Conservation (phyloP, 1,140 invertebrate species). For the Fopius arisanus region DNA sequence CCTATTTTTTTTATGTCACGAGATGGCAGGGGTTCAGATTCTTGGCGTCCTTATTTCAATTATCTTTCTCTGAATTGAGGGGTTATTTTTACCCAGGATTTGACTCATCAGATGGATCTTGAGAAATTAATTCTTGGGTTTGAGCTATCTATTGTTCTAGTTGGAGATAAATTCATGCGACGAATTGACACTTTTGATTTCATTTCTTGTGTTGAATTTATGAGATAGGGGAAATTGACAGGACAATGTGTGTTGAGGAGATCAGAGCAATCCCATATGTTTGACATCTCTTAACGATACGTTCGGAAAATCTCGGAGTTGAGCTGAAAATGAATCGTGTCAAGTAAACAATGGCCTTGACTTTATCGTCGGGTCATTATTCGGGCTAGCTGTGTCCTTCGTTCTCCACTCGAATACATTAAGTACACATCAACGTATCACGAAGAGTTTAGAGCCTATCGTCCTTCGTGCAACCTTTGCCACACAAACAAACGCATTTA, state of each 20-base stretch:
- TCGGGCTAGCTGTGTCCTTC: slow-evolving; percentile 24
- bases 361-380: slow-evolving; percentile 28
- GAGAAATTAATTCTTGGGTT: background rate
- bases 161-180: background rate
- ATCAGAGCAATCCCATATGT: too few species aligned
- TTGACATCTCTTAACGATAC: too few species aligned
- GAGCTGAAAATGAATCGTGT: background rate
- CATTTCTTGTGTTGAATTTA: too few species aligned
- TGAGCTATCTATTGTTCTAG: background rate
- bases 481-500: slow-evolving; percentile 20
- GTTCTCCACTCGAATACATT: background rate
- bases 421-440: background rate
- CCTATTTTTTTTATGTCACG: background rate
- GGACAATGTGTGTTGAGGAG: too few species aligned
- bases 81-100: background rate
- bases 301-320: slow-evolving; percentile 12
- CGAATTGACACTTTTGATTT: too few species aligned
- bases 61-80: background rate
- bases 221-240: too few species aligned
- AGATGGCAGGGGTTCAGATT: background rate
- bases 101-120: background rate
- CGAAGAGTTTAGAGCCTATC: slow-evolving; percentile 17
- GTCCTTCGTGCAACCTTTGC: slow-evolving; percentile 39
- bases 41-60: background rate
- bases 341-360: slow-evolving; percentile 23